Percentiles rank a stretch among this genome's conserved stretches.
Evolutionary conservation across 2,888 invertebrate species (phyloP).

Genomic region (Harpalus rufipes): DNA sequence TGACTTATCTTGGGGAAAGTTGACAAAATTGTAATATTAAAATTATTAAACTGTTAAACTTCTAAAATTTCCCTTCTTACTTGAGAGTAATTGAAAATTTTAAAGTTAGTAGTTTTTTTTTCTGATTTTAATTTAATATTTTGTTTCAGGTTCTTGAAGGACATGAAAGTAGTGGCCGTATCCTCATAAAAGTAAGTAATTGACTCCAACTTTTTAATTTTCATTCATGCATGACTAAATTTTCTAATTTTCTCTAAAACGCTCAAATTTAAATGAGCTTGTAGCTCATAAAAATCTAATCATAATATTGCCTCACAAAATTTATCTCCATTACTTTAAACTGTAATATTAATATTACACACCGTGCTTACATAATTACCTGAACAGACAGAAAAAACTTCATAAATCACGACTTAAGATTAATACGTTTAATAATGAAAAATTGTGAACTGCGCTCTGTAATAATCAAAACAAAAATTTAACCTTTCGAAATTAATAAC

Average conservation of each 20-base stretch:
- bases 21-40: no score
- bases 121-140: no score
- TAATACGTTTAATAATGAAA: slow-evolving; percentile 37
- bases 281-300: background rate
- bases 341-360: slow-evolving; percentile 3
- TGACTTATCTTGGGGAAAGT: no score
- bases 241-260: background rate
- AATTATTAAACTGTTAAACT: no score
- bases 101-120: no score
- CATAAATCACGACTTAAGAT: slow-evolving; percentile 41
- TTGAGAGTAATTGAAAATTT: no score
- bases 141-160: no score
- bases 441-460: slow-evolving; percentile 25
- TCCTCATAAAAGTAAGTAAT: no score
- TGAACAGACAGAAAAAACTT: background rate
- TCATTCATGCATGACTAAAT: background rate
- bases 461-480: slow-evolving; percentile 42
- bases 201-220: no score
- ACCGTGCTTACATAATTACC: slow-evolving; percentile 31
- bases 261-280: background rate
- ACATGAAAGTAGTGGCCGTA: no score
- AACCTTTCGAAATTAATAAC: slow-evolving; percentile 28
- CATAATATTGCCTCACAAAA: slow-evolving; percentile 32
- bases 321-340: slow-evolving; percentile 35
- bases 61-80: no score